Evolutionary conservation across 1,140 invertebrate genomes (phyloP).

Genomic region (Panulirus ornatus): DNA sequence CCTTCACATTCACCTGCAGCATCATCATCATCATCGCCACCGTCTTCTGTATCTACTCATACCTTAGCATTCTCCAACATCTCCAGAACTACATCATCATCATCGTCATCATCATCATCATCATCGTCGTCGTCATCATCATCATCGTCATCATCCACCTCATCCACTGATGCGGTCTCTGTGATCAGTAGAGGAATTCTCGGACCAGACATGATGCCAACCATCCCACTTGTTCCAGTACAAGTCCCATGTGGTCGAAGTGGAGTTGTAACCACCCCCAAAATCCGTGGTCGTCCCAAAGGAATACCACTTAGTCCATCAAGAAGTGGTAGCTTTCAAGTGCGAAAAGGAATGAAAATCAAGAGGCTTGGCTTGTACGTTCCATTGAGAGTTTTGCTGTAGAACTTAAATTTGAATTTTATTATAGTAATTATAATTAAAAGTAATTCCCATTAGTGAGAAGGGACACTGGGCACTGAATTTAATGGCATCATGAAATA

Average conservation of each 20-base stretch:
- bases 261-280: slow-evolving; percentile 52
- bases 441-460: too few relatives aligned
- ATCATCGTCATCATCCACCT: neutral
- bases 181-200: slow-evolving; percentile 36
- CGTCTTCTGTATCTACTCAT: slow-evolving; percentile 26
- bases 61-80: slow-evolving; percentile 30
- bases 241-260: slow-evolving; percentile 64
- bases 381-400: neutral
- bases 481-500: too few relatives aligned
- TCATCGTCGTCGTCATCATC: neutral
- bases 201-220: slow-evolving; percentile 74
- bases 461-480: too few relatives aligned
- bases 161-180: slow-evolving; percentile 22
- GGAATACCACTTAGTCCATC: slow-evolving; percentile 52
- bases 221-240: slow-evolving; percentile 73
- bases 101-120: neutral
- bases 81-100: slow-evolving; percentile 28
- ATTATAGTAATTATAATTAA: too few relatives aligned
- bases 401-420: too few relatives aligned
- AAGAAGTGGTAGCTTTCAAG: slow-evolving; percentile 45
- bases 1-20: slow-evolving; percentile 13
- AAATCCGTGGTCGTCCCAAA: slow-evolving; percentile 50
- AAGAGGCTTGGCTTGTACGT: slow-evolving; percentile 64
- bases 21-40: slow-evolving; percentile 44
- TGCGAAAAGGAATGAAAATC: slow-evolving; percentile 64